Conservation (phyloP, 2,888 invertebrate genomes). For the Caenorhabditis becei region DNA sequence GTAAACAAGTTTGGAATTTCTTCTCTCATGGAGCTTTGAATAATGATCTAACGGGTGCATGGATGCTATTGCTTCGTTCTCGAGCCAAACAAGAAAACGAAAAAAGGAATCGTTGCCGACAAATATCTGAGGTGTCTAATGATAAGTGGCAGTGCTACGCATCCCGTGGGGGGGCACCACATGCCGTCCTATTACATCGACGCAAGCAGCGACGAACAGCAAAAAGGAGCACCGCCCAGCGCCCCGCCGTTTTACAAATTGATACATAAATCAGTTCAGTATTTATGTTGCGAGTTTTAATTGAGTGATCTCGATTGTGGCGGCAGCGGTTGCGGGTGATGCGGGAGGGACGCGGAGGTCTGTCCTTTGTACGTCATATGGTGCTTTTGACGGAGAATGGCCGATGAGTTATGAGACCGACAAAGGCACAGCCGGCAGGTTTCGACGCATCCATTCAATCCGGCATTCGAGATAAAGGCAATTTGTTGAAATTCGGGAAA, state of each 20-base stretch:
- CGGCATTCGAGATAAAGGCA: slow-evolving; percentile 17
- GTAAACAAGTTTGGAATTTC: slow-evolving; percentile 46
- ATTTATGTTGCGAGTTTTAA: slow-evolving; percentile 60
- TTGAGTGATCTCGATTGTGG: slow-evolving; percentile 53
- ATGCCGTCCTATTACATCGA: slow-evolving; percentile 50
- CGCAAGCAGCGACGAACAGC: slow-evolving; percentile 23
- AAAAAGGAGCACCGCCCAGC: slow-evolving; percentile 55
- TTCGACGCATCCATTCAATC: slow-evolving; percentile 9
- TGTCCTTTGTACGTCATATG: slow-evolving; percentile 51
- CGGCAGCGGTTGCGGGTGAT: slow-evolving; percentile 8
- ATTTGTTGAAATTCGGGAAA: background rate
- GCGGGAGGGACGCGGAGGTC: background rate
- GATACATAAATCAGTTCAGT: slow-evolving; percentile 57
- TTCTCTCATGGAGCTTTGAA: background rate
- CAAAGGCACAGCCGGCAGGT: slow-evolving; percentile 44
- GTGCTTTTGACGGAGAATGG: slow-evolving; percentile 49
- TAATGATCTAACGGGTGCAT: background rate
- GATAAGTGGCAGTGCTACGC: slow-evolving; percentile 50
- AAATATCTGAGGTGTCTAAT: slow-evolving; percentile 50
- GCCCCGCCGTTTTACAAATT: slow-evolving; percentile 49
- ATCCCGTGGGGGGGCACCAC: slow-evolving; percentile 49
- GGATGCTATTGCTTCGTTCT: no score
- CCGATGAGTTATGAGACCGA: slow-evolving; percentile 56
- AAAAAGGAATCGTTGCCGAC: slow-evolving; percentile 9
- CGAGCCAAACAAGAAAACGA: background rate